Evolutionary conservation across 2,113 vertebrate genomes (phyloP), one percentile per base, ranked within the genome.

Genomic region (Etia nguti): DNA sequence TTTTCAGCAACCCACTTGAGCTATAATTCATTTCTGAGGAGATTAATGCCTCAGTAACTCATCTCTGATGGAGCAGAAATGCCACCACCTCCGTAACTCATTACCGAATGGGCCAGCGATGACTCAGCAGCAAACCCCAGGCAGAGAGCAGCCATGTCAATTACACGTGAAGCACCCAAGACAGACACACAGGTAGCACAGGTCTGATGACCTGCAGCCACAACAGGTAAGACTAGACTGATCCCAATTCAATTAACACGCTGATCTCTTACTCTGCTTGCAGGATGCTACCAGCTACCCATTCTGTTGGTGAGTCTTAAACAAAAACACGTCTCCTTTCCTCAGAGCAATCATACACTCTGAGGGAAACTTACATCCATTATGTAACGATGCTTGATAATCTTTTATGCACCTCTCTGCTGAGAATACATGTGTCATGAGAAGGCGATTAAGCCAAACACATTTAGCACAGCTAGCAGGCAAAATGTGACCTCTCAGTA

Each of bases 1-100:
- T 85, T 83, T 88, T 92, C 90, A 84, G 88, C 86, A 90, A 38
- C 81, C 56, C 85, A 84, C 81, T 90, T 59, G 20, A 16, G 62
- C 85, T 90, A 77, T 88, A 81, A 88, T 88, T 94, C 13, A 86
- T 89, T 85, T 90, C 60, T 59, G 68, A 85, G 56, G 20, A 43
- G 84, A 95, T 94, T 90, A 91, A 94, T 94, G 85, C 48, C 43
- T 75, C 50, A 2, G 82, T 87, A 93, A 85, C 80, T 93, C 89
- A 90, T 90, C 87, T 90, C 79, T 85, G 92, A 90, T 90, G 86
- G 89, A 88, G 20, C 1, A 84, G 65, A 83, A 86, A 52, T 11
- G 6, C 79, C 73, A 77, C 82, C 68, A 89, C 86, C 90, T 79
- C 79, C 3, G 7, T 89, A 86, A 91, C 88, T 90, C 83, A 84